A percentile compares a stretch with the other conserved stretches of the same genome.
Conservation (phyloP, 2,113 vertebrate genomes). For the Saimiri boliviensis region DNA sequence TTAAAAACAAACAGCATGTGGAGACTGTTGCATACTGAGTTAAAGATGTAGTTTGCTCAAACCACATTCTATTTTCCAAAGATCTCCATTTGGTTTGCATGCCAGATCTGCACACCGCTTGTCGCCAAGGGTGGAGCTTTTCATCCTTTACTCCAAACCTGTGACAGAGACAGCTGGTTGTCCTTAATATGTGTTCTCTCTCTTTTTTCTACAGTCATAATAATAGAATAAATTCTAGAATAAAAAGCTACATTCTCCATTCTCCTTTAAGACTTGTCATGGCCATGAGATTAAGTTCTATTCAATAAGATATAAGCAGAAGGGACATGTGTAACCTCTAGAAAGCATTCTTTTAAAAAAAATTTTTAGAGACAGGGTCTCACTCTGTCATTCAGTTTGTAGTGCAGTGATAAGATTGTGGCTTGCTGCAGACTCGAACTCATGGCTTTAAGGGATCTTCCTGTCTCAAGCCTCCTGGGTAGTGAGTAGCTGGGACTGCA, state of each 20-base stretch:
- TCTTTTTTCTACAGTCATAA: background rate
- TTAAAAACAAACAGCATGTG: slow-evolving; percentile 47
- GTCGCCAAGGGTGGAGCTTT: background rate
- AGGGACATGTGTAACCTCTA: accelerated
- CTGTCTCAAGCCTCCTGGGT: too few relatives aligned
- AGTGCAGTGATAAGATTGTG: too few relatives aligned
- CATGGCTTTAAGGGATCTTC: too few relatives aligned
- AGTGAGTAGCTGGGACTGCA: too few relatives aligned
- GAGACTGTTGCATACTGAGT: background rate
- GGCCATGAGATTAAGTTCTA: background rate
- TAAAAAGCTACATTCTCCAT: background rate
- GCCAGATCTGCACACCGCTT: background rate
- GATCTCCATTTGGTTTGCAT: background rate
- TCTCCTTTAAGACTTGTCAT: background rate
- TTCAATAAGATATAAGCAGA: background rate
- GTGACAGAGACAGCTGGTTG: background rate
- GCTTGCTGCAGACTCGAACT: too few relatives aligned
- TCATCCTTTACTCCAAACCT: background rate
- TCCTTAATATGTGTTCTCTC: background rate
- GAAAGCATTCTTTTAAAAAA: background rate
- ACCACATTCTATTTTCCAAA: background rate
- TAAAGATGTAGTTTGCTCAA: background rate
- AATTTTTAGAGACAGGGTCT: background rate
- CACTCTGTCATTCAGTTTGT: too few relatives aligned
- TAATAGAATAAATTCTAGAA: background rate